Evolutionary conservation across 1,140 invertebrate genomes (phyloP).

Genomic region (Drosophila orena): DNA sequence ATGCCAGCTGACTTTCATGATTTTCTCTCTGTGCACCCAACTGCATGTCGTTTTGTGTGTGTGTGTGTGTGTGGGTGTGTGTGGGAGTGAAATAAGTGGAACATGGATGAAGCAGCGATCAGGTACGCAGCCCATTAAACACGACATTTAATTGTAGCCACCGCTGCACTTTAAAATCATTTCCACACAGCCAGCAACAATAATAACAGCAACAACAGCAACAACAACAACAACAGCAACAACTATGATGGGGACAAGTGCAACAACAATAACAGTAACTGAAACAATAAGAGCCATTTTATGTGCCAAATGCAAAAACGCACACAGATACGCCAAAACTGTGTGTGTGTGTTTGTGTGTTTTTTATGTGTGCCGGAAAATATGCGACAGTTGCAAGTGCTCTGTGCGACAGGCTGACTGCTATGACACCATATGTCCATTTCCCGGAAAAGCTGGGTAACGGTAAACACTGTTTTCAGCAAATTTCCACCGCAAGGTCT

Average conservation of each 20-base stretch:
- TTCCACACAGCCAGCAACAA: slow-evolving; percentile 53
- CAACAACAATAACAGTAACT: slow-evolving; percentile 42
- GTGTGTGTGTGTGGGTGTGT: no score
- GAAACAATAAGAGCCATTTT: slow-evolving; percentile 49
- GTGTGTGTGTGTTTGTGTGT: slow-evolving; percentile 9
- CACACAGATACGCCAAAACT: slow-evolving; percentile 20
- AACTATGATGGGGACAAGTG: neutral
- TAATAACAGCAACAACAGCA: slow-evolving; percentile 19
- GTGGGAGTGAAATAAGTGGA: slow-evolving; percentile 24
- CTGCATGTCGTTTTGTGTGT: neutral
- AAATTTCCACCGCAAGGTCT: no score
- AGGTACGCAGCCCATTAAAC: slow-evolving; percentile 74
- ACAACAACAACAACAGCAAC: slow-evolving; percentile 20
- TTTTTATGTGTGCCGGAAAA: slow-evolving; percentile 27
- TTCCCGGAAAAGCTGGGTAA: neutral
- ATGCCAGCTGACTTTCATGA: no score
- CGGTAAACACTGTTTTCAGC: no score
- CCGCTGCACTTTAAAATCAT: slow-evolving; percentile 74
- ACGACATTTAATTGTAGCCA: slow-evolving; percentile 76
- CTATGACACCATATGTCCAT: slow-evolving; percentile 4
- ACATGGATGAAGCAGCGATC: slow-evolving; percentile 42
- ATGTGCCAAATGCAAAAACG: slow-evolving; percentile 65
- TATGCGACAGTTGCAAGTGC: slow-evolving; percentile 29
- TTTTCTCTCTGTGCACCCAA: slow-evolving; percentile 4
- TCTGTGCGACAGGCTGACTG: slow-evolving; percentile 4